Base-by-base conservation (phyloP, 2,113 vertebrate species). In the Oxygymnocypris stewartii region DNA sequence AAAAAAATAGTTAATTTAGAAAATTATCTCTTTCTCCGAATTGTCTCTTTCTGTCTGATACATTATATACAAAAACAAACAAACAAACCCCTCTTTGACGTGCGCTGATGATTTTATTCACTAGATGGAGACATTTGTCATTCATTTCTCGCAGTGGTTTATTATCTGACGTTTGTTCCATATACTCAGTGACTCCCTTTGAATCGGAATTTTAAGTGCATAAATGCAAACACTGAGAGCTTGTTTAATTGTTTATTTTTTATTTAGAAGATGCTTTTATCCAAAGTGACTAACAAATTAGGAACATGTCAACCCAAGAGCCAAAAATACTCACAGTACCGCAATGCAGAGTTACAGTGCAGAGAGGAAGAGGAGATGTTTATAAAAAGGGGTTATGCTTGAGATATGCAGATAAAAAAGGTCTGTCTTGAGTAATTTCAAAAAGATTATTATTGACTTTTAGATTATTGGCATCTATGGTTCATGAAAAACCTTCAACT, bases 81-180 rank as follows among this genome's bases (percentile, higher is more conserved):
- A 76, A 40, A 51, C 37, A 59, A 35, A 28, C 16, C 9, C 28
- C 81, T 25, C n/a, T 51, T 71, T 74, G 23, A n/a, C 16, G 2
- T 59, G 57, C 35, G 42, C 10, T 80, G n/a, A 25, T 18, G 1
- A 23, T 18, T 28, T 13, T 0, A 79, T 51, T 51, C 90, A 75
- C 84, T 86, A 88, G 90, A 87, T 88, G 90, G 87, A 88, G 88
- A 88, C 89, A 89, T 28, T 76, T 3, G 35, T 83, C 71, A 4
- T 37, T 49, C 8, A 25, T 82, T 59, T 25, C 16, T 20, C 10
- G 2, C 20, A 47, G 4, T 47, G n/a, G 10, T 13, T 61, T 79
- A 82, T 67, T 14, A 80, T 59, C 7, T 57, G 11, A 25, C n/a
- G 35, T 67, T 31, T 18, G 18, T 44, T 63, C n/a, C 61, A 25